Evolutionary conservation across 2,888 invertebrate species (phyloP).

Genomic region (Morinoia aosen): DNA sequence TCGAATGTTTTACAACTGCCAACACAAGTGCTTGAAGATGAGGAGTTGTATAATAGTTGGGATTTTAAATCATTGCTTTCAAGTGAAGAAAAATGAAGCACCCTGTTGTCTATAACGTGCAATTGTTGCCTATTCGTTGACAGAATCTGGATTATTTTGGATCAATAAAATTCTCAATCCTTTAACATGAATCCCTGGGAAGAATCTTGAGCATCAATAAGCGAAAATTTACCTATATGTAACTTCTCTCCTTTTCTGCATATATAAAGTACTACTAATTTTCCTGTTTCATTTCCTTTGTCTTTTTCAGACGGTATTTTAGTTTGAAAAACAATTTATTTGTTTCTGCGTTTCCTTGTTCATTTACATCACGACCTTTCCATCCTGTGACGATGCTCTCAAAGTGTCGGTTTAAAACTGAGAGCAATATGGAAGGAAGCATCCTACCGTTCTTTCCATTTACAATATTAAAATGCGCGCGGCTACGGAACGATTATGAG

Average conservation of each 20-base stretch:
- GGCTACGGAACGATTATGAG: neutral
- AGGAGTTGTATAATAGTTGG: too few species aligned
- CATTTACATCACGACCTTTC: neutral
- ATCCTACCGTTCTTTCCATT: neutral
- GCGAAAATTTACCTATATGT: neutral
- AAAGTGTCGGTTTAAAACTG: neutral
- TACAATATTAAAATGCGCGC: neutral
- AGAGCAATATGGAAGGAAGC: neutral
- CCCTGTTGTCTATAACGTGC: too few species aligned
- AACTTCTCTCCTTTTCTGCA: neutral
- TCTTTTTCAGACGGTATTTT: neutral
- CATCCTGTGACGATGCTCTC: neutral
- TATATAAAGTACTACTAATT: neutral
- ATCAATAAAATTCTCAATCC: neutral
- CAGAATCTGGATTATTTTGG: too few species aligned
- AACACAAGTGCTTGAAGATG: too few species aligned
- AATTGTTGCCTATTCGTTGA: too few species aligned
- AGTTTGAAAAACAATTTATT: neutral
- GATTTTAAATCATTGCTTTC: too few species aligned
- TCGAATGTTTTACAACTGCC: too few species aligned
- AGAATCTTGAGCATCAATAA: neutral
- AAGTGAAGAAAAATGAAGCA: too few species aligned
- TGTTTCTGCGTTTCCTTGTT: neutral
- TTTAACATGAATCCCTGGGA: neutral
- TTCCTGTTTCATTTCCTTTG: neutral